Base-by-base conservation (phyloP, 1,140 invertebrate genomes). In the Hyles euphorbiae region DNA sequence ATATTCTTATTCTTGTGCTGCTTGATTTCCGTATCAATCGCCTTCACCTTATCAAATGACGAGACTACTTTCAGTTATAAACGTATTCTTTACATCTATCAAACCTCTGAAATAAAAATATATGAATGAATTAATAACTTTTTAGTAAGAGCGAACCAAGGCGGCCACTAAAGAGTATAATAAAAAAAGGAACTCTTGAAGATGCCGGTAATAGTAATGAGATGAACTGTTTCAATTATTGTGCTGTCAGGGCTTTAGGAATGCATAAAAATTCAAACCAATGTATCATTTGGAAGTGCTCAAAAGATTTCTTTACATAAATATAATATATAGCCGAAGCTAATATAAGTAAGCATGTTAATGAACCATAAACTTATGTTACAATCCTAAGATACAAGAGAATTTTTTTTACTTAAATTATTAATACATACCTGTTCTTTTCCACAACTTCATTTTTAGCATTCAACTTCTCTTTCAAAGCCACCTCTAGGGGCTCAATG, bases 31-130 rank as follows among this genome's bases (percentile, higher is more conserved):
- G 67, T 78, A 56, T 79, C 76, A 4, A 89, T 78, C 2, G 72
- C 61, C 52, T 86, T 83, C n/a, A 91, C 74, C 72, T 90, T 87
- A 46, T 89, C 78, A 22, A 90, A 87, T 22, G 89, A 74, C 8
- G 71, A 76, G 33, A 78, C 65, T 5, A 81, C 69, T 69, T 81
- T 83, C 32, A n/a, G 62, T 65, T 52, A 87, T 80, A 53, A 68
- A 80, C 36, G 12, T 70, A 48, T 79, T 85, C 62, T 79, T 84
- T 4, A 63, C 56, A 32, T 89, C 84, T 22, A 88, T 74, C 45
- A 78, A 69, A 53, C 54, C 65, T 60, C 87, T 89, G 66, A 45
- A 67, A 73, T 61, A 49, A 67, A 67, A 60, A n/a, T 32, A 10
- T 55, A 34, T 8, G 36, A 40, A 5, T 40, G 36, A 40, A 5